phyloP scores from a whole-genome alignment of 2,888 invertebrate genomes.

The Xanthorhoe spadicearia region DNA sequence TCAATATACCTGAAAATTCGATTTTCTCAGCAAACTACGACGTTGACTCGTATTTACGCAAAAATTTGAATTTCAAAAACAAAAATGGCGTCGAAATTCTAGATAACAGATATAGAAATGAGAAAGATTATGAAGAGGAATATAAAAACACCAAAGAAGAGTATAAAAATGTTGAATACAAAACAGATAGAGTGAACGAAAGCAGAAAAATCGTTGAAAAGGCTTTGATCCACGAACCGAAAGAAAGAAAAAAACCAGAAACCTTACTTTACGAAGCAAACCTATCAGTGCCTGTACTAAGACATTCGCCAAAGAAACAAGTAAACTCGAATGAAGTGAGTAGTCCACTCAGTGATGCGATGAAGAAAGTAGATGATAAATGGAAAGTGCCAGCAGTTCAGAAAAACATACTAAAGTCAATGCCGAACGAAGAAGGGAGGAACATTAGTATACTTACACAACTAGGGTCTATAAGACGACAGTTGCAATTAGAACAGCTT shows the following conservation, averaged over 20 bases:
- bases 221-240: conserved; percentile 53
- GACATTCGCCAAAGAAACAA: conserved; percentile 74
- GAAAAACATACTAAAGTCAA: conserved; percentile 82
- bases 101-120: conserved; percentile 5
- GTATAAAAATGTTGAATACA: not conserved
- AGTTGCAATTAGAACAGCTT: conserved; percentile 87
- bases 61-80: conserved; percentile 69
- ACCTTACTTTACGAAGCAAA: conserved; percentile 34
- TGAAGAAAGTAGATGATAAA: conserved; percentile 74
- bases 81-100: conserved; percentile 39
- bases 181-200: not conserved
- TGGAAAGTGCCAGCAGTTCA: conserved; percentile 87
- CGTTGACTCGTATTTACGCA: conserved; percentile 72
- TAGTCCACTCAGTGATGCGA: conserved; percentile 65
- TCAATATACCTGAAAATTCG: conserved; percentile 77
- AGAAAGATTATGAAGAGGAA: conserved; percentile 31
- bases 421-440: conserved; percentile 76
- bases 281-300: conserved; percentile 86
- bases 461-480: conserved; percentile 87
- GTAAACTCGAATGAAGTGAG: conserved; percentile 40
- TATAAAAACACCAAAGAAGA: not conserved
- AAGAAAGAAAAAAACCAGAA: conserved; percentile 20
- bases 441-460: conserved; percentile 86
- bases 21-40: conserved; percentile 74
- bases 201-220: conserved; percentile 51